Conservation (phyloP, 2,888 invertebrate species). For the Tineola bisselliella region DNA sequence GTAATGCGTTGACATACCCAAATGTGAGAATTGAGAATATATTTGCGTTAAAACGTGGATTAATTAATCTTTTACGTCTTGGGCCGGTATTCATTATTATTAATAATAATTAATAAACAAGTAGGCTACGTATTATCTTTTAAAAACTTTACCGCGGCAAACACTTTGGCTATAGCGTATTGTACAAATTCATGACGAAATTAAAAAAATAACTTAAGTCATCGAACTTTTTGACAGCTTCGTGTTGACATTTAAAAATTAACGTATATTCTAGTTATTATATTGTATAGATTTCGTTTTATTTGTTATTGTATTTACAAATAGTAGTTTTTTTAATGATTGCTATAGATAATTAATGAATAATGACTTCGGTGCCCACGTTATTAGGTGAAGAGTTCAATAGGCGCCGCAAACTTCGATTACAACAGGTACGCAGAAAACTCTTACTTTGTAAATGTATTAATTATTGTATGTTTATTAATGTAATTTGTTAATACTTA, state of each 20-base stretch:
- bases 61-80: slow-evolving; percentile 42
- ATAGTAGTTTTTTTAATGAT: slow-evolving; percentile 15
- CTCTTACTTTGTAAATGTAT: neutral
- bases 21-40: slow-evolving; percentile 63
- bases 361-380: slow-evolving; percentile 49
- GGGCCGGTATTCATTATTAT: slow-evolving; percentile 53
- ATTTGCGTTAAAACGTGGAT: slow-evolving; percentile 64
- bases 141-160: too few relatives aligned
- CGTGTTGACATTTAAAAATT: neutral
- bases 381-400: slow-evolving; percentile 60
- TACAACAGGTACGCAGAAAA: slow-evolving; percentile 49
- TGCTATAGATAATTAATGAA: slow-evolving; percentile 27
- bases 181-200: too few relatives aligned
- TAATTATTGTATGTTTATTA: neutral
- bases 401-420: slow-evolving; percentile 52
- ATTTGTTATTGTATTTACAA: neutral
- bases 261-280: neutral
- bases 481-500: slow-evolving; percentile 25
- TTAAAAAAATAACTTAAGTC: too few relatives aligned
- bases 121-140: neutral
- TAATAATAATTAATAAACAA: neutral
- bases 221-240: neutral
- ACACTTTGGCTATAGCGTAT: too few relatives aligned
- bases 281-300: neutral
- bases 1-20: slow-evolving; percentile 40